These are phyloP conservation scores for Plectrocnemia conspersa DNA, from an alignment of 1,140 invertebrate genomes.

Conservation along the genomic window DNA sequence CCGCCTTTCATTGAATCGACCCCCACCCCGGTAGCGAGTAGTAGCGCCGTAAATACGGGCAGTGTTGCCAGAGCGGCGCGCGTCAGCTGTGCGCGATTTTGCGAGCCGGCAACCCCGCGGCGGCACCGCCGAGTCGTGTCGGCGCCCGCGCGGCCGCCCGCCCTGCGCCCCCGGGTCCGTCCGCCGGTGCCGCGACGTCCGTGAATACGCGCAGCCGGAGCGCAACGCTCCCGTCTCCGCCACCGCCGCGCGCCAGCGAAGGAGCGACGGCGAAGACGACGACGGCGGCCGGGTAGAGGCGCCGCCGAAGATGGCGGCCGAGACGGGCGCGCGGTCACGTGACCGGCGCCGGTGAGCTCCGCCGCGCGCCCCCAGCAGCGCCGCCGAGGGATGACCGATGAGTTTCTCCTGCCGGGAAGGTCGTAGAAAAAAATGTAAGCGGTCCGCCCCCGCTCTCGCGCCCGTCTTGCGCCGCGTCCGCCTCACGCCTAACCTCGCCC, in stretches of 20 bases:
- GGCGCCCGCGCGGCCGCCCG: not conserved
- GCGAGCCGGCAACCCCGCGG: not conserved
- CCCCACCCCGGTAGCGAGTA: not conserved
- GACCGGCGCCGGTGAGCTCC: no score
- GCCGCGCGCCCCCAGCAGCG: no score
- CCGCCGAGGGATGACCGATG: conserved; percentile 1
- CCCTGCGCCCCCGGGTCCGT: not conserved
- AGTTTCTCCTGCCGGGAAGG: conserved; percentile 6
- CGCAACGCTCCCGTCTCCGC: no score
- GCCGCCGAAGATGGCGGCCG: no score
- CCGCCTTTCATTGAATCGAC: not conserved
- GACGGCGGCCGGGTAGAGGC: no score
- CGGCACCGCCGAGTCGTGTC: not conserved
- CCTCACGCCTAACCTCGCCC: not conserved
- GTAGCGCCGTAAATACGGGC: not conserved
- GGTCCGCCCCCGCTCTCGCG: not conserved
- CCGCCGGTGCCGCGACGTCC: conserved; percentile 1
- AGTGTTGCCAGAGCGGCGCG: not conserved
- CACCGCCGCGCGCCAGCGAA: no score
- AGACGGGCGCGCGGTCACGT: no score
- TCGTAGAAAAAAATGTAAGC: conserved; percentile 8
- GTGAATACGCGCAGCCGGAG: no score
- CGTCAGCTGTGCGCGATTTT: not conserved
- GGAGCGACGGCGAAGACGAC: no score
- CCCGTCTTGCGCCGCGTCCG: not conserved